Conservation (phyloP, 2,113 vertebrate species). For the Perca flavescens region DNA sequence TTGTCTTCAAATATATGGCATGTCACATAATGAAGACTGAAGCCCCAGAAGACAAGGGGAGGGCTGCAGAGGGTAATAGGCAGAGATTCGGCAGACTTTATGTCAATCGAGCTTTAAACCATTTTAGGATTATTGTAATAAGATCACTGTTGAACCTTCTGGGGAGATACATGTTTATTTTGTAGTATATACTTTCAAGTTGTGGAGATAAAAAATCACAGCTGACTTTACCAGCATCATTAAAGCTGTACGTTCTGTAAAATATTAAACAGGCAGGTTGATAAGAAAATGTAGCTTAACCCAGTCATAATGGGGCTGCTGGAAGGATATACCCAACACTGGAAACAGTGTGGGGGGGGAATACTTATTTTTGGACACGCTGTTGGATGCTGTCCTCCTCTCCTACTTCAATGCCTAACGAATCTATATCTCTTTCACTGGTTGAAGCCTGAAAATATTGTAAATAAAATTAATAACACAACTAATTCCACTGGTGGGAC, state of each 20-base stretch:
- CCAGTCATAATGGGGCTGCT: neutral
- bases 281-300: neutral
- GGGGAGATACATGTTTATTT: constrained; percentile 23
- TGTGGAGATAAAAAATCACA: constrained; percentile 18
- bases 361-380: too few species aligned
- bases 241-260: constrained; percentile 5
- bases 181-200: constrained; percentile 20
- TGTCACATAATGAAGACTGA: constrained; percentile 35
- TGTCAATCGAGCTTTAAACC: constrained; percentile 51
- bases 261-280: neutral
- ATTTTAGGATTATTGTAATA: constrained; percentile 53
- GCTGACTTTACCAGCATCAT: neutral
- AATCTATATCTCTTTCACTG: too few species aligned
- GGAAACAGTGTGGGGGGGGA: neutral
- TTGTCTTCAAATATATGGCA: constrained; percentile 5
- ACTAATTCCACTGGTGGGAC: too few species aligned
- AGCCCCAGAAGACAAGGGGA: constrained; percentile 39
- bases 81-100: constrained; percentile 47
- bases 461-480: too few species aligned
- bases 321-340: neutral
- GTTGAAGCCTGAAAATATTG: too few species aligned
- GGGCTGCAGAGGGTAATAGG: constrained; percentile 37
- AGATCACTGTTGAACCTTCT: constrained; percentile 39
- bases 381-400: too few species aligned
- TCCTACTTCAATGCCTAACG: too few species aligned